Evolutionary conservation across 2,113 vertebrate species (phyloP), one percentile per base, ranked within the genome.

Genomic region (Oryzias woworae): DNA sequence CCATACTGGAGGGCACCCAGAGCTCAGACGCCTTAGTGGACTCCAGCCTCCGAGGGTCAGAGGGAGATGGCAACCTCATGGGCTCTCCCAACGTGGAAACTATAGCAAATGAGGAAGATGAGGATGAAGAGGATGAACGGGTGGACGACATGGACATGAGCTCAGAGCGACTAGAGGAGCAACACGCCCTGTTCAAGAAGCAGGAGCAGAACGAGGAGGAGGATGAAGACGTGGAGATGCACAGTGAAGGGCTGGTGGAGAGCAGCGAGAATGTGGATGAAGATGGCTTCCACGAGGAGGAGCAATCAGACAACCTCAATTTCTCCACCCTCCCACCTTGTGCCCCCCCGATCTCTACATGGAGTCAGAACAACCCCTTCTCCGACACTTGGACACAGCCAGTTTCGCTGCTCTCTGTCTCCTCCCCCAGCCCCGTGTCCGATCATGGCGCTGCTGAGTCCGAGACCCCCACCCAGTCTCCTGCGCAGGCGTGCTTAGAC

Each of bases 181-280:
- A 85, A 14, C 87, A 73, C 31, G 77, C 71, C 50, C 70, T n/a
- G 17, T 79, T 85, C 51, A 75, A 82, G 66, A 82, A 82, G 69
- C 81, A 82, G 23, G 75, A 81, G 2, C 66, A 77, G 1, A 69
- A 88, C 3, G 85, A 89, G 7, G 88, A 92, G 45, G 90, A 93
- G 3, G 90, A 91, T 22, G 85, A 92, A 8, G 91, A 92, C 14
- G 87, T 90, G 4, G 92, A 93, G 69, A 93, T 92, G 91, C 84
- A 81, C 68, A 91, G 88, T 8, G 91, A 90, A 61, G 89, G 88
- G 8, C 83, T 89, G 52, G 87, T 80, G 0, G 90, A 92, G 68
- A 90, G 81, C 74, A 71, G 83, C 28, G 89, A 52, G 22, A 88
- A 90, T 28, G 83, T 62, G 16, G 90, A 91, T 3, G 90, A 89